A percentile compares a stretch with the other conserved stretches of the same genome.
phyloP scores from a whole-genome alignment of 2,113 vertebrate species.

The Hystrix brachyura region DNA sequence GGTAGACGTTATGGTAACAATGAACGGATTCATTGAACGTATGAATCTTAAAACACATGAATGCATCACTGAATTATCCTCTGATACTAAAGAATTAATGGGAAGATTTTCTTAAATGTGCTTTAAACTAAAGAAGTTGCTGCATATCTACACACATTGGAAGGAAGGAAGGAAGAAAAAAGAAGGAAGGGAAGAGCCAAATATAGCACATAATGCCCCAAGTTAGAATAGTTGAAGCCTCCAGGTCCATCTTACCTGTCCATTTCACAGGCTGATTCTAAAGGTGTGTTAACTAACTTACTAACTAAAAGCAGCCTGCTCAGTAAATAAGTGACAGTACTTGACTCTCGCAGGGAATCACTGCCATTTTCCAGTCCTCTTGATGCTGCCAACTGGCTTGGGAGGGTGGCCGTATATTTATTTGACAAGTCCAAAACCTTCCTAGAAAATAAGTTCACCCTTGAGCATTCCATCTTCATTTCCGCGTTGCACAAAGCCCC shows the following conservation, averaged over 20 bases:
- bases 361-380: conserved; percentile 32
- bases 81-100: not conserved
- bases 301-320: conserved; percentile 87
- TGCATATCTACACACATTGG: not conserved
- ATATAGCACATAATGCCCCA: not conserved
- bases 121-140: not conserved
- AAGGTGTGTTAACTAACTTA: conserved; percentile 84
- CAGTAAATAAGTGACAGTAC: conserved; percentile 83
- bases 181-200: not conserved
- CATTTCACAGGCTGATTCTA: conserved; percentile 69
- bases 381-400: conserved; percentile 64
- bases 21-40: not conserved
- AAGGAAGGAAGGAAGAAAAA: not conserved
- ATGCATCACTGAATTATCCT: not conserved
- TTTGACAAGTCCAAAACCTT: conserved; percentile 88
- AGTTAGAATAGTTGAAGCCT: not conserved
- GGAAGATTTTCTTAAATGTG: not conserved
- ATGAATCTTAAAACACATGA: conserved; percentile 22
- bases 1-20: not conserved
- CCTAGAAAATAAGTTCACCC: conserved; percentile 86
- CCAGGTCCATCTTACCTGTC: conserved; percentile 85
- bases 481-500: conserved; percentile 74
- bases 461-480: conserved; percentile 59
- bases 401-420: conserved; percentile 86
- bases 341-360: conserved; percentile 64